Evolutionary conservation across 2,113 vertebrate genomes (phyloP).

Genomic region (Hemicordylus capensis): DNA sequence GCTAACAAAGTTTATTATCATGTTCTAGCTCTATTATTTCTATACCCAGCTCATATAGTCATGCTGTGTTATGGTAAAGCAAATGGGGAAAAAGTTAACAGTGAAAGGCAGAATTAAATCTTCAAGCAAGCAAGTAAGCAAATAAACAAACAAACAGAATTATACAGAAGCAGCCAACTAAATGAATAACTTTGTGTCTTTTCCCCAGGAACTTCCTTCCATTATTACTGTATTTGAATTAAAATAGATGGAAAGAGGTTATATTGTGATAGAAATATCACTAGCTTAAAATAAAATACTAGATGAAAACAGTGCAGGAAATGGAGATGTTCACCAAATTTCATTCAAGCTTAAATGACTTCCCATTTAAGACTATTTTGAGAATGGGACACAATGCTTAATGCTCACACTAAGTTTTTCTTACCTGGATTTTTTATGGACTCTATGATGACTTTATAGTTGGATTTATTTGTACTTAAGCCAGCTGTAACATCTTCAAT

Average conservation of each 20-base stretch:
- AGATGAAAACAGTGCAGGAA: conserved; percentile 10
- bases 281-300: neutral
- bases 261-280: neutral
- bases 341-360: neutral
- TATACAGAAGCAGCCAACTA: neutral
- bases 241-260: neutral
- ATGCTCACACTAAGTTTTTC: neutral
- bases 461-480: conserved; percentile 93
- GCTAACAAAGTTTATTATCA: too few relatives aligned
- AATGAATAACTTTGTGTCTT: neutral
- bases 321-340: neutral
- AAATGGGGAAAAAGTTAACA: neutral
- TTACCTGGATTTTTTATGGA: conserved; percentile 96
- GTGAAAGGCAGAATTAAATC: neutral
- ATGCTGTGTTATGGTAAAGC: too few relatives aligned
- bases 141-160: too few relatives aligned
- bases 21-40: neutral
- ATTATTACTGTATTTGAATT: neutral
- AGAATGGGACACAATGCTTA: neutral
- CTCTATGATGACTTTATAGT: conserved; percentile 92
- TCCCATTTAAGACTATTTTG: neutral
- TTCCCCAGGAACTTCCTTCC: neutral
- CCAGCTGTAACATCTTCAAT: conserved; percentile 96
- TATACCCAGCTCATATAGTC: neutral
- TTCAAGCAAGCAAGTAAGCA: too few relatives aligned